Evolutionary conservation across 2,113 vertebrate genomes (phyloP), one percentile per base, ranked within the genome.

Genomic region (Galemys pyrenaicus): DNA sequence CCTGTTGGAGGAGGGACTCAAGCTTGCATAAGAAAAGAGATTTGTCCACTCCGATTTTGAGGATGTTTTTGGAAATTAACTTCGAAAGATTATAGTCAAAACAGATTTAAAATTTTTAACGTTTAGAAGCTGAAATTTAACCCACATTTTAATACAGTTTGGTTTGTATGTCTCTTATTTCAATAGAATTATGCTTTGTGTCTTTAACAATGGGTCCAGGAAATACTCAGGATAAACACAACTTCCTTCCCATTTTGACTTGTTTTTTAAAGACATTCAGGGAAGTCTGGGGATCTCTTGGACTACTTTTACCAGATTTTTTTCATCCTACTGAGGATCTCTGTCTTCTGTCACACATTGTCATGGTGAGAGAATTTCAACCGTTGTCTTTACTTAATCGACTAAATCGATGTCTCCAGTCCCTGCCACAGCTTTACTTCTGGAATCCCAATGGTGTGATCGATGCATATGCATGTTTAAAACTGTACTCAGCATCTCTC

Each of bases 141-240:
- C 41, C 13, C 28, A 67, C 9, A 41, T 68, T 92, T 86, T 37
- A 16, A 35, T 83, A 41, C 71, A 46, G n/a, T 90, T 94, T 58
- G 26, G 46, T 77, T 78, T 65, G 15, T 56, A 68, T 56, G 51
- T 35, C 12, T n/a, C 16, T 39, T 75, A 77, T 92, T 89, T 82
- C 28, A 95, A 81, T 77, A 65, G 89, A 82, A 64, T 16, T 39
- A 39, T n/a, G 26, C 2, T 16, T 67, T 77, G 3, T 1, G 0
- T 67, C 54, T 95, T 89, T 65, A 91, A 74, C 83, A 80, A 93
- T 64, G 41, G 28, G 19, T 39, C 64, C 85, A 80, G 37, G 35
- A 70, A 62, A 75, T 35, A n/a, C 26, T 80, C 35, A 68, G 58
- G 22, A 26, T 70, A 56, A 74, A 8, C 39, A 1, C 19, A 41